Percentiles rank a stretch among this genome's conserved stretches.
phyloP scores from a whole-genome alignment of 2,113 vertebrate genomes.

The Labeo rohita region DNA sequence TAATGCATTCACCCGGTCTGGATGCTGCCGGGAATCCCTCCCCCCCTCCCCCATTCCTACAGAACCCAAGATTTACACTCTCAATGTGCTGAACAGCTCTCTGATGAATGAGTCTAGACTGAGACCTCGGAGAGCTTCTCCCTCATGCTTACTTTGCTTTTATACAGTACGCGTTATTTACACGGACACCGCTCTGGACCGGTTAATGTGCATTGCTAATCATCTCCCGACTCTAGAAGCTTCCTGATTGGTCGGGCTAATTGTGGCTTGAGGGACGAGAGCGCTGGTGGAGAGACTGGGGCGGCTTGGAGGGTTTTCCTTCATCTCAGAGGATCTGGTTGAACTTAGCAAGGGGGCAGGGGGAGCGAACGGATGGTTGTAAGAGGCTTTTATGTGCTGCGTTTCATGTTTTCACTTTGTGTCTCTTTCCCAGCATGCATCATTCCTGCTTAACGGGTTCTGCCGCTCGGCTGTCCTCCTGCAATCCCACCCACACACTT shows the following conservation, averaged over 20 bases:
- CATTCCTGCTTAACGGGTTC: slow-evolving; percentile 31
- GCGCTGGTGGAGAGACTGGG: neutral
- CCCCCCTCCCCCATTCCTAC: neutral
- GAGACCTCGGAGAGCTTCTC: neutral
- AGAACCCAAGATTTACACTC: slow-evolving; percentile 18
- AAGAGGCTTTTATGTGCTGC: slow-evolving; percentile 11
- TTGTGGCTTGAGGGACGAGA: slow-evolving; percentile 31
- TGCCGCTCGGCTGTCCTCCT: slow-evolving; percentile 5
- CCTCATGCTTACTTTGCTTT: slow-evolving; percentile 25
- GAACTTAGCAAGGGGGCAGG: slow-evolving; percentile 26
- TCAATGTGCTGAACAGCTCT: slow-evolving; percentile 4
- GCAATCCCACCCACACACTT: slow-evolving; percentile 34
- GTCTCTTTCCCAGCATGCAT: slow-evolving; percentile 38
- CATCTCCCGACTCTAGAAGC: neutral
- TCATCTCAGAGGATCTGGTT: slow-evolving; percentile 12
- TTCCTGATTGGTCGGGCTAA: slow-evolving; percentile 25
- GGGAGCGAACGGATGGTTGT: neutral
- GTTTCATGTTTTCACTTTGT: slow-evolving; percentile 35
- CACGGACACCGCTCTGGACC: neutral
- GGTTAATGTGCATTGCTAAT: slow-evolving; percentile 33
- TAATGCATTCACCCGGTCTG: slow-evolving; percentile 22
- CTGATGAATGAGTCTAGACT: slow-evolving; percentile 30
- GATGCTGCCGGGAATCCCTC: slow-evolving; percentile 30
- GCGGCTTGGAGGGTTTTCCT: neutral
- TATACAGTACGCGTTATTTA: slow-evolving; percentile 22